Conservation (phyloP, 2,888 invertebrate species). For the Galerucella pusilla region DNA sequence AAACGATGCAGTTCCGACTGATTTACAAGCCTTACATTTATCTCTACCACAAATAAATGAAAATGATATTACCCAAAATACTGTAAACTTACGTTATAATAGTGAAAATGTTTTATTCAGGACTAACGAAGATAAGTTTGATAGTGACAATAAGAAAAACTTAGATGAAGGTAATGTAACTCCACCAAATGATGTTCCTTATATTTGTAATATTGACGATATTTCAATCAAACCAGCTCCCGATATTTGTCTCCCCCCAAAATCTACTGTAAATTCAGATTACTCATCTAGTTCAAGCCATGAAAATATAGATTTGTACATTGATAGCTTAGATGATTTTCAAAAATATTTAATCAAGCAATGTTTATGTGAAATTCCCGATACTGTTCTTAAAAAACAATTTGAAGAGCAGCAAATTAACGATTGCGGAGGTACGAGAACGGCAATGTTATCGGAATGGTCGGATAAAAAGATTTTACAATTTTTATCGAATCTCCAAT, state of each 20-base stretch:
- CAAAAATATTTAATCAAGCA: conserved; percentile 78
- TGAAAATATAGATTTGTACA: conserved; percentile 34
- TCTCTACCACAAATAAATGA: conserved; percentile 59
- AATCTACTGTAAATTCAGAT: conserved; percentile 3
- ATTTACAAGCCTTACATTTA: conserved; percentile 59
- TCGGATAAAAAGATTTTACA: conserved; percentile 77
- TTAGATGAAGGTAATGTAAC: neutral
- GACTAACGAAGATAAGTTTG: conserved; percentile 47
- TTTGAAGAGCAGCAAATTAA: conserved; percentile 73
- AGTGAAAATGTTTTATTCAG: conserved; percentile 51
- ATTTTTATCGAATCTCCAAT: conserved; percentile 84
- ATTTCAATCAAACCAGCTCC: conserved; percentile 55
- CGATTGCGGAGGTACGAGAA: conserved; percentile 66
- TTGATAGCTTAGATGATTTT: conserved; percentile 65
- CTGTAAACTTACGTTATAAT: conserved; percentile 53
- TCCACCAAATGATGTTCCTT: conserved; percentile 13
- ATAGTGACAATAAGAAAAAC: conserved; percentile 37
- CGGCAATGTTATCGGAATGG: conserved; percentile 72
- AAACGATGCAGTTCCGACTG: conserved; percentile 61
- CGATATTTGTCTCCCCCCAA: conserved; percentile 45
- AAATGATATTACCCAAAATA: conserved; percentile 58
- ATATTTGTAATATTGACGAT: conserved; percentile 47
- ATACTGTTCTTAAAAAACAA: conserved; percentile 75
- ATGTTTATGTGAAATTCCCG: conserved; percentile 82
- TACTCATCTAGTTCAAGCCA: neutral